Evolutionary conservation across 2,888 invertebrate species (phyloP).

Genomic region (Lepidochrysops patricia): DNA sequence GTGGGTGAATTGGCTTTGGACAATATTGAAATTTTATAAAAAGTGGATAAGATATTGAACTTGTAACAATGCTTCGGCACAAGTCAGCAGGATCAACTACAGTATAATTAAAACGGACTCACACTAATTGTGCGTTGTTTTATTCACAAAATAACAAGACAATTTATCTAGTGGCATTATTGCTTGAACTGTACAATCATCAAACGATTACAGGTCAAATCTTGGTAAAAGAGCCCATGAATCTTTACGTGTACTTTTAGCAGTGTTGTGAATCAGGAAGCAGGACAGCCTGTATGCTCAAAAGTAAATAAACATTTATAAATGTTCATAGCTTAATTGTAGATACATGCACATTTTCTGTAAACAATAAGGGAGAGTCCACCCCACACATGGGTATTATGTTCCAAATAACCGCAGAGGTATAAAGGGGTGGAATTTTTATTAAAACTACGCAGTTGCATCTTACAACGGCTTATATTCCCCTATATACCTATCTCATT

Average conservation of each 20-base stretch:
- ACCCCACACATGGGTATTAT: background rate
- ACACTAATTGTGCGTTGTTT: too few relatives aligned
- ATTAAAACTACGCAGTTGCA: constrained; percentile 2
- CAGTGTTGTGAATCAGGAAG: too few relatives aligned
- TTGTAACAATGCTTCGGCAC: too few relatives aligned
- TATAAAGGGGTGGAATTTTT: constrained; percentile 6
- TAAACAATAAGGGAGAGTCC: background rate
- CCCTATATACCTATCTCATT: background rate
- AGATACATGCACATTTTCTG: background rate
- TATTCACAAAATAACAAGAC: too few relatives aligned
- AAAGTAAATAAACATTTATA: background rate
- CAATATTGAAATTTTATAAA: background rate
- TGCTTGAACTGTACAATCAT: too few relatives aligned
- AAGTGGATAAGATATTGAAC: background rate
- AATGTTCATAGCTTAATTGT: background rate
- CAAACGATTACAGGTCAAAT: too few relatives aligned
- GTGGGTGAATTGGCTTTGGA: background rate
- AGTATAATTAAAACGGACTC: too few relatives aligned
- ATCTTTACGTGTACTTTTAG: too few relatives aligned
- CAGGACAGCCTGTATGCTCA: background rate
- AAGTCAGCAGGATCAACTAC: too few relatives aligned
- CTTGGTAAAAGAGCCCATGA: too few relatives aligned
- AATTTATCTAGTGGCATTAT: too few relatives aligned
- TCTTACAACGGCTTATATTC: background rate
- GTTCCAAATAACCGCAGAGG: constrained; percentile 6